phyloP scores from a whole-genome alignment of 2,888 invertebrate genomes.

The Philopedon plagiatum region DNA sequence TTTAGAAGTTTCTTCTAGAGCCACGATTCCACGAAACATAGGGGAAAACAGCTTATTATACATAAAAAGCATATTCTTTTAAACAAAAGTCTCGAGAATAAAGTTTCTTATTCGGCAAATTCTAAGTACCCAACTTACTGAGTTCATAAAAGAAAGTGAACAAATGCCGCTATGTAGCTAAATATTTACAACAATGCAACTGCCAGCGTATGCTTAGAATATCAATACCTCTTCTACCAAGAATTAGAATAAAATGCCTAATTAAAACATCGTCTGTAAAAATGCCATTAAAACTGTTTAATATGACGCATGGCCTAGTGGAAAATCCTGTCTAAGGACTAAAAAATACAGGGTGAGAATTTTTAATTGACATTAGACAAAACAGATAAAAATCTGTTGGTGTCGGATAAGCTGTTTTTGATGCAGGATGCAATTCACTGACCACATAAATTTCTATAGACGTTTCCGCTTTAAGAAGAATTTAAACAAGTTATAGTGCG shows the following conservation, averaged over 20 bases:
- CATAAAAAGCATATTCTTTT: too few species aligned
- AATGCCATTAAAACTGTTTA: constrained; percentile 41
- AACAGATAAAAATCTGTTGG: constrained; percentile 30
- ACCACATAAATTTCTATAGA: constrained; percentile 52
- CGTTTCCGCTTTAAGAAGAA: constrained; percentile 54
- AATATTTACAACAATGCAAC: constrained; percentile 22
- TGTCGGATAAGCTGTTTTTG: constrained; percentile 35
- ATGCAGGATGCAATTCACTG: constrained; percentile 49
- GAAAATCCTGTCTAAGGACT: constrained; percentile 42
- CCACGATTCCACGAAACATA: too few species aligned
- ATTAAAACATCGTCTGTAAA: constrained; percentile 44
- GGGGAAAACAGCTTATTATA: too few species aligned
- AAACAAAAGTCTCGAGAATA: too few species aligned
- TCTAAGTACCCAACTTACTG: too few species aligned
- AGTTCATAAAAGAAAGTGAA: background rate
- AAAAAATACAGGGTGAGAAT: constrained; percentile 48
- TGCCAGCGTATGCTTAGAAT: background rate
- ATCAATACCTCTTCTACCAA: constrained; percentile 17
- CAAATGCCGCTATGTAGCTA: background rate
- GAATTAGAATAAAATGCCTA: constrained; percentile 40
- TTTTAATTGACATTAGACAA: constrained; percentile 49
- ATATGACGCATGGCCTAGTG: constrained; percentile 37
- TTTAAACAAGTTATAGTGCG: constrained; percentile 1
- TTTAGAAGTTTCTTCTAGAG: too few species aligned
- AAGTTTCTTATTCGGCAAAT: too few species aligned